phyloP scores from a whole-genome alignment of 2,797 vertebrate genomes.

The Enteromius viviparus region DNA sequence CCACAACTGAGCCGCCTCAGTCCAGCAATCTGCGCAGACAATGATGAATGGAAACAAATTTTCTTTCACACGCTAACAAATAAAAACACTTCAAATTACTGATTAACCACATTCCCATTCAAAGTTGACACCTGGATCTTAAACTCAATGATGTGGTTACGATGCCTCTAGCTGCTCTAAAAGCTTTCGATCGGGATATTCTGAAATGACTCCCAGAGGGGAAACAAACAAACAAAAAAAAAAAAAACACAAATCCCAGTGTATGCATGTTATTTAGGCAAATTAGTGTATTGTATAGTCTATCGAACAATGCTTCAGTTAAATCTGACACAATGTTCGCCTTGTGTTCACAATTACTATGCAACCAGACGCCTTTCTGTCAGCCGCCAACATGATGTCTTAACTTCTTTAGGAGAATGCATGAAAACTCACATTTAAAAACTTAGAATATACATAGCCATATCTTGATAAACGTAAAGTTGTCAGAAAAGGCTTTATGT shows the following conservation, averaged over 20 bases:
- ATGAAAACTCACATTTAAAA: neutral
- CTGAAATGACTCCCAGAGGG: neutral
- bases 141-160: neutral
- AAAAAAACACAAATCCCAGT: neutral
- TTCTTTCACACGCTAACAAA: conserved; percentile 26
- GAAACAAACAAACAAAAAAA: no score
- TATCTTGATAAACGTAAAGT: neutral
- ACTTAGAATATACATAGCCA: neutral
- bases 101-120: conserved; percentile 24
- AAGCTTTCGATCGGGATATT: neutral
- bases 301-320: neutral
- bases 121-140: conserved; percentile 13
- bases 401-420: neutral
- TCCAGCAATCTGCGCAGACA: conserved; percentile 58
- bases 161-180: neutral
- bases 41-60: conserved; percentile 64
- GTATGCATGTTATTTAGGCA: neutral
- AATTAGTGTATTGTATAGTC: neutral
- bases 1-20: conserved; percentile 65
- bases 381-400: conserved; percentile 2
- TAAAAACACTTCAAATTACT: conserved; percentile 26
- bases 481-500: neutral
- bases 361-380: neutral
- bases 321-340: neutral
- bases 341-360: neutral